Base-by-base conservation (phyloP, 2,888 invertebrate genomes). In the Melipona bicolor region DNA sequence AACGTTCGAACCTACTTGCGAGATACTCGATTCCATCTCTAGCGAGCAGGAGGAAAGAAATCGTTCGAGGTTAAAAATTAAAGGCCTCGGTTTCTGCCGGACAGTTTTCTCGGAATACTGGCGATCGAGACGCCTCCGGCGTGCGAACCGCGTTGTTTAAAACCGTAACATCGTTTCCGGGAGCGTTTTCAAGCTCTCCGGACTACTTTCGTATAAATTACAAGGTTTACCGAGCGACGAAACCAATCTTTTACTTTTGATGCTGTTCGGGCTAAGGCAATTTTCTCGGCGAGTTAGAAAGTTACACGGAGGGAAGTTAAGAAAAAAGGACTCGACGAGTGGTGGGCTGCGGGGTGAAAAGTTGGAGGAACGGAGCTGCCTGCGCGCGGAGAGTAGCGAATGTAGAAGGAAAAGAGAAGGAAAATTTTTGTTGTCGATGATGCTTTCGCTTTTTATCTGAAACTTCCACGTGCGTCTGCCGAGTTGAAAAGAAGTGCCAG, bases 61-160 rank as follows among this genome's bases (percentile, higher is more conserved):
- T 90, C 83, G 89, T 77, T 75, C 71, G 79, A 85, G 11, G 86
- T 15, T 56, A 21, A 85, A 71, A 62, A 89, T 91, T 89, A 87
- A 89, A 89, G 86, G 86, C 83, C 79, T 75, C 86, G 68, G 19
- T 0, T 27, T 36, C 9, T 81, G 75, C 74, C 84, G 56, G 76
- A 67, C 72, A 64, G 68, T 67, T 86, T 89, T 87, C 86, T 85
- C 52, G 71, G 87, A 88, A 89, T 79, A 79, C 49, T 72, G 79
- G 43, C 77, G 59, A 72, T 43, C 43, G 17, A 24, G 52, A 2
- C 6, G 52, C 21, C 49, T 6, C 43, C 3, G 13, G 50, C 83
- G 79, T 70, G 52, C 54, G 71, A 79, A 81, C 73, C 72, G 56
- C 65, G 72, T 75, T 70, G 83, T 83, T 87, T 88, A 86, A 17